Percentiles rank a stretch among this genome's conserved stretches.
These are phyloP conservation scores for Acropora tenuis DNA, from an alignment of 64 coral and sea anemone genomes.

Conservation along the genomic window DNA sequence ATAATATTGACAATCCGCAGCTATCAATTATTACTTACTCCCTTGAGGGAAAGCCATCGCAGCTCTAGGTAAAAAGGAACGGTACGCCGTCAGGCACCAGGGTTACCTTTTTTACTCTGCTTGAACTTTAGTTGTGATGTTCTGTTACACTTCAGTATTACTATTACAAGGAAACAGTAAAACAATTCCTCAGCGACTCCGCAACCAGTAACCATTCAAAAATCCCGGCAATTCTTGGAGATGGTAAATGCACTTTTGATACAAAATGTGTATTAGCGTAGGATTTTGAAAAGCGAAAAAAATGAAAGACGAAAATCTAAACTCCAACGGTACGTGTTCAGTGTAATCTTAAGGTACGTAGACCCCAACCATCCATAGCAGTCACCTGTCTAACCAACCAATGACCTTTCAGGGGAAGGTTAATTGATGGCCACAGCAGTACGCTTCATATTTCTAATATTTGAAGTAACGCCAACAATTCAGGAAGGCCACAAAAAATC, in stretches of 20 bases:
- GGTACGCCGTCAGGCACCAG: background rate
- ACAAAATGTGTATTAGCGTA: background rate
- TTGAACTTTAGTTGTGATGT: too few relatives aligned
- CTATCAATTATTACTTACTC: background rate
- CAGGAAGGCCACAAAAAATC: background rate
- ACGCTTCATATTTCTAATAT: background rate
- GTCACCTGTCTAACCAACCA: conserved; percentile 22
- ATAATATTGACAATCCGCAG: background rate
- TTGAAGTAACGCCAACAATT: too few relatives aligned
- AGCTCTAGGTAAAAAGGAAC: background rate
- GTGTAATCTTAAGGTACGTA: background rate
- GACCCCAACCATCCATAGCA: background rate
- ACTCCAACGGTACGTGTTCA: background rate
- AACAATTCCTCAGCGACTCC: too few relatives aligned
- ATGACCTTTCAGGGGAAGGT: background rate
- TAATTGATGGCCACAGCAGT: background rate
- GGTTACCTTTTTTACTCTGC: too few relatives aligned
- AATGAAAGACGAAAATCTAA: background rate
- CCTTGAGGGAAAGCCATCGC: background rate
- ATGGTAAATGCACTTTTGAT: too few relatives aligned
- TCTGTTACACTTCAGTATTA: too few relatives aligned
- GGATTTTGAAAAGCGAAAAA: background rate
- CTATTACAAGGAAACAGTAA: too few relatives aligned
- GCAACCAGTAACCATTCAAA: too few relatives aligned
- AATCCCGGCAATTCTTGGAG: too few relatives aligned